phyloP scores from a whole-genome alignment of 2,797 vertebrate species.

The Halcyon leucocephala region DNA sequence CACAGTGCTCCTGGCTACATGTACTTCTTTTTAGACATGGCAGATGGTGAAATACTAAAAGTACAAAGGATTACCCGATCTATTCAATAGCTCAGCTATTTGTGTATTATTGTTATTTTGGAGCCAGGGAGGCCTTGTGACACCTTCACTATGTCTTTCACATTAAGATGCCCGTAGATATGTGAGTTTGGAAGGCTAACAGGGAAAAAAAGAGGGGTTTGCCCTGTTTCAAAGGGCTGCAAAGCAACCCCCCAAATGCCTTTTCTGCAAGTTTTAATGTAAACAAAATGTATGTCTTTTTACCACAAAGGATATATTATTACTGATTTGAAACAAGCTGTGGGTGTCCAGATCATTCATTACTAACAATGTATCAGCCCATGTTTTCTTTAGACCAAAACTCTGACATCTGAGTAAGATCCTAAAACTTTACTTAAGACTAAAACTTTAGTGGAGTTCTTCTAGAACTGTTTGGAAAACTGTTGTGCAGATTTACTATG shows the following conservation, averaged over 20 bases:
- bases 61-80: slow-evolving; percentile 56
- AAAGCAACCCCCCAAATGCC: not conserved
- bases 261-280: not conserved
- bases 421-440: not conserved
- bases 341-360: not conserved
- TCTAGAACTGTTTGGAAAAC: not conserved
- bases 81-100: slow-evolving; percentile 51
- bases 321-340: not conserved
- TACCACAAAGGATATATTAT: not conserved
- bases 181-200: not conserved
- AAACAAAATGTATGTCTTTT: not conserved
- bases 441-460: not conserved
- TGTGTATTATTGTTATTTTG: slow-evolving; percentile 41
- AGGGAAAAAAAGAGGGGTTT: not conserved
- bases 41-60: slow-evolving; percentile 63
- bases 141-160: not conserved
- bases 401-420: not conserved
- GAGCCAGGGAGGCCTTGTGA: accelerated
- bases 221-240: not conserved
- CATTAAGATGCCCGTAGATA: not conserved
- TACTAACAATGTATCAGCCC: not conserved
- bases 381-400: not conserved
- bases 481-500: not conserved
- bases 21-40: slow-evolving; percentile 56
- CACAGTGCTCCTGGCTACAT: slow-evolving; percentile 56